These are phyloP conservation scores for Agriopis leucophaearia DNA, from an alignment of 2,888 invertebrate species.

Conservation along the genomic window DNA sequence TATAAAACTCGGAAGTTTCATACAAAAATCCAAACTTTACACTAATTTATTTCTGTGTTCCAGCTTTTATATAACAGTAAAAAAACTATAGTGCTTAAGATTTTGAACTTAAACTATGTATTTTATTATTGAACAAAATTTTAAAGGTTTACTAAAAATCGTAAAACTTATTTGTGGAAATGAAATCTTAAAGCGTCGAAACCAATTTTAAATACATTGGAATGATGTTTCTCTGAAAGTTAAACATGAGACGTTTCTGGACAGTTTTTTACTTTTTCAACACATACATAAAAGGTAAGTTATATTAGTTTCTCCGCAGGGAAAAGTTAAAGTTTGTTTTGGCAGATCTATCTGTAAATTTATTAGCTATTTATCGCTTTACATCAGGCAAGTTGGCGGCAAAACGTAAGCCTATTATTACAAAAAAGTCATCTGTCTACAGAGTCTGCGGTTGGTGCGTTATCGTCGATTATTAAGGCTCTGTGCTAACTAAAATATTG, in stretches of 20 bases:
- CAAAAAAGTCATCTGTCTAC: no score
- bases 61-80: background rate
- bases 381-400: no score
- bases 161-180: background rate
- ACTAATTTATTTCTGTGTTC: background rate
- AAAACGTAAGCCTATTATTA: no score
- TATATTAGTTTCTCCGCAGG: no score
- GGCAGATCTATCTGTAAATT: no score
- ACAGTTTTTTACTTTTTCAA: conserved; percentile 62
- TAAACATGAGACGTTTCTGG: conserved; percentile 59
- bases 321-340: no score
- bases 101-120: background rate
- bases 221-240: conserved; percentile 27
- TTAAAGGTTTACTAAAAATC: background rate
- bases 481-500: no score
- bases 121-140: background rate
- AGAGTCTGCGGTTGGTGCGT: no score
- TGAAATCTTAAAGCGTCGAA: background rate
- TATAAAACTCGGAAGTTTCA: conserved; percentile 28
- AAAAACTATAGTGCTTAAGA: background rate
- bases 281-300: conserved; percentile 65
- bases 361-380: no score
- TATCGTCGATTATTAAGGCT: no score
- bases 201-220: conserved; percentile 8
- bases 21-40: background rate